Conservation (phyloP, 2,113 vertebrate species). For the Loxodonta africana region DNA sequence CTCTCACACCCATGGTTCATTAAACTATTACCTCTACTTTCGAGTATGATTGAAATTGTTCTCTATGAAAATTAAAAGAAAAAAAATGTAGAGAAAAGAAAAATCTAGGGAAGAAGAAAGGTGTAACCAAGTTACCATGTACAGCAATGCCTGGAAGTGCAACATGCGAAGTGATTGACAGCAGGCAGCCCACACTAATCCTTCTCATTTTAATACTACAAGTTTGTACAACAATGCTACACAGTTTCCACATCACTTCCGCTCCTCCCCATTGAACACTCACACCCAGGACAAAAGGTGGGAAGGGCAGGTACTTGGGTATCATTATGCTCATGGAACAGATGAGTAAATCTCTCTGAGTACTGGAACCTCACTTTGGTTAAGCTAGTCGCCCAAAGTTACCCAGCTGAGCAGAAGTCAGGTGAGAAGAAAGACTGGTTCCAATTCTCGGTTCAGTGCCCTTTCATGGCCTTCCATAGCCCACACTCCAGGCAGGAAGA, state of each 20-base stretch:
- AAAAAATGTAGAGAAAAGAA: neutral
- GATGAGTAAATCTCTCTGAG: neutral
- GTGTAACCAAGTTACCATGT: neutral
- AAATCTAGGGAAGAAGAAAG: neutral
- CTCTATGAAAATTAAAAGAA: neutral
- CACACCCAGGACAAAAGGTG: neutral
- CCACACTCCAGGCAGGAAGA: neutral
- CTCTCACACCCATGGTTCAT: neutral
- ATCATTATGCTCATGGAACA: neutral
- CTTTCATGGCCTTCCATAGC: accelerated
- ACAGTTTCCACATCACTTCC: neutral
- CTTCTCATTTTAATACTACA: neutral
- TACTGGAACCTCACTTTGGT: neutral
- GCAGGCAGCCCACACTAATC: neutral
- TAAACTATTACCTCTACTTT: neutral
- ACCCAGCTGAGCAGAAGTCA: neutral
- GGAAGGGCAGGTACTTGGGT: neutral
- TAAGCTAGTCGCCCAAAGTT: neutral
- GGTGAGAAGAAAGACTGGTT: neutral
- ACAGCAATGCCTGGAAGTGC: neutral
- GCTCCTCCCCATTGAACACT: neutral
- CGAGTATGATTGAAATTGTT: neutral
- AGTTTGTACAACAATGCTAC: neutral
- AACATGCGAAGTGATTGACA: accelerated
- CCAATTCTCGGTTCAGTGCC: neutral